phyloP scores from a whole-genome alignment of 2,797 vertebrate species.

The Carduelis carduelis region DNA sequence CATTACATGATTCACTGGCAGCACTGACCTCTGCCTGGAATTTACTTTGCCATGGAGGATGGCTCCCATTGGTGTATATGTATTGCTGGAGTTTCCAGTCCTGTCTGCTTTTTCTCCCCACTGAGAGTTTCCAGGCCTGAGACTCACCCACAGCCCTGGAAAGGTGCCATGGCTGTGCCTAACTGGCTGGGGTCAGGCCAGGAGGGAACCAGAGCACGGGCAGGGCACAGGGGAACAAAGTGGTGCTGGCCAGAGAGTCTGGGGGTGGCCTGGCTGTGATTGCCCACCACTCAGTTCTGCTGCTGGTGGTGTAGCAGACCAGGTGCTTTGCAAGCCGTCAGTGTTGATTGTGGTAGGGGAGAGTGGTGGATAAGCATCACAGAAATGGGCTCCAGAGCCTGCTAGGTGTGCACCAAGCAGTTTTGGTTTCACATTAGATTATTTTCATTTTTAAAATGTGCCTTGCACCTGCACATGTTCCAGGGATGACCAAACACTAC shows the following conservation, averaged over 20 bases:
- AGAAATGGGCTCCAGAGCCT: neutral
- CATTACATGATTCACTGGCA: neutral
- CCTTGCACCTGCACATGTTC: neutral
- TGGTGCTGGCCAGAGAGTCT: neutral
- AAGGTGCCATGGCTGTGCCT: fast-evolving
- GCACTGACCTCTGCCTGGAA: neutral
- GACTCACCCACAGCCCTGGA: neutral
- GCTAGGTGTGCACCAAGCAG: neutral
- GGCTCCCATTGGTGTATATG: neutral
- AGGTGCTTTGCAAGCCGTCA: neutral
- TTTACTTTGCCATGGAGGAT: neutral
- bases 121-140: neutral
- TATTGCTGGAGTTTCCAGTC: neutral
- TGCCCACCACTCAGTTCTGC: neutral
- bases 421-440: neutral
- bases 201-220: neutral
- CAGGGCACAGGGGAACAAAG: neutral
- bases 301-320: neutral
- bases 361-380: fast-evolving
- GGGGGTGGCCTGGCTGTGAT: neutral
- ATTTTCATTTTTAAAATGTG: neutral
- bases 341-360: neutral
- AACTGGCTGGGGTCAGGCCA: neutral
- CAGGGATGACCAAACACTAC: neutral
- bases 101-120: neutral